A percentile compares a stretch with the other conserved stretches of the same genome.
phyloP scores from a whole-genome alignment of 2,797 vertebrate species.

The Heterohyrax brucei region DNA sequence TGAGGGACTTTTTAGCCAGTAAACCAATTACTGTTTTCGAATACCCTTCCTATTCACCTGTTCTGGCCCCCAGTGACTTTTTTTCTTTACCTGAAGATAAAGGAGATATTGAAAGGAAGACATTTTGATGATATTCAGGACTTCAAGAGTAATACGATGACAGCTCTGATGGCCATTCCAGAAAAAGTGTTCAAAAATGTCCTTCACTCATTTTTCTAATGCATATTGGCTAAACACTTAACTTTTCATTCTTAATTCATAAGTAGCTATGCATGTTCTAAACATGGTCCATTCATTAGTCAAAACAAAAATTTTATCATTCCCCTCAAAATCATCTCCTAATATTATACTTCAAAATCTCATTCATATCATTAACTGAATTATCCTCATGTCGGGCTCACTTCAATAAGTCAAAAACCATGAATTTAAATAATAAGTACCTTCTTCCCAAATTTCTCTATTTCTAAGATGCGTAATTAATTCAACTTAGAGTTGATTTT shows the following conservation, averaged over 20 bases:
- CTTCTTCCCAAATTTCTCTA: not conserved
- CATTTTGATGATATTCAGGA: too few relatives aligned
- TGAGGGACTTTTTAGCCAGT: too few relatives aligned
- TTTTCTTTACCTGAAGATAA: too few relatives aligned
- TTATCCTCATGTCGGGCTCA: not conserved
- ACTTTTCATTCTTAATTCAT: conserved; percentile 39
- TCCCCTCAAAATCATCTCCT: not conserved
- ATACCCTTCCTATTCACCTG: too few relatives aligned
- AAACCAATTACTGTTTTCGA: too few relatives aligned
- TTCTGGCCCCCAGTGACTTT: too few relatives aligned
- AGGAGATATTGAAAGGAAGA: too few relatives aligned
- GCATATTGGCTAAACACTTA: conserved; percentile 43
- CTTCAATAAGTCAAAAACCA: not conserved
- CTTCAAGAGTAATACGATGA: too few relatives aligned
- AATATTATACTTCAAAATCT: not conserved
- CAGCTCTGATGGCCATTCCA: too few relatives aligned
- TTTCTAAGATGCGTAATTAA: not conserved
- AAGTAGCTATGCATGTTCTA: not conserved
- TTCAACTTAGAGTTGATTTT: conserved; percentile 31
- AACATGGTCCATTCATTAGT: not conserved
- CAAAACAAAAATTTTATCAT: conserved; percentile 45
- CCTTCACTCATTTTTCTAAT: not conserved
- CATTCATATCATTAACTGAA: not conserved
- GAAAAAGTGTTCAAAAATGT: too few relatives aligned
- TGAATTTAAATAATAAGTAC: not conserved